Conservation (phyloP, 1,140 invertebrate genomes). For the Pristionchus pacificus region DNA sequence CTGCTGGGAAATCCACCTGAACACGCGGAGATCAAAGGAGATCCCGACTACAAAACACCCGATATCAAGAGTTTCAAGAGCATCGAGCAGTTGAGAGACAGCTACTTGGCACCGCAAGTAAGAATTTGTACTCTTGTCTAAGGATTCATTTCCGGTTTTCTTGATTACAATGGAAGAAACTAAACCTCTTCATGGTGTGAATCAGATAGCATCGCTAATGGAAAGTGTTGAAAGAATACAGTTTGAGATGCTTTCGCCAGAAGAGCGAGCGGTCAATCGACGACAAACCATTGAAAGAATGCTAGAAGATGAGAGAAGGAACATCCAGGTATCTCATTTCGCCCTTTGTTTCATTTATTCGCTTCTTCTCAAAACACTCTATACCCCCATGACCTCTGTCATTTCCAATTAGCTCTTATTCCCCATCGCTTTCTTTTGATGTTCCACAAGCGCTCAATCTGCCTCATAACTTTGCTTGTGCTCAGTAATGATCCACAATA, state of each 20-base stretch:
- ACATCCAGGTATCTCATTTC: constrained; percentile 67
- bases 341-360: constrained; percentile 10
- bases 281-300: constrained; percentile 59
- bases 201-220: too few relatives aligned
- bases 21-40: too few relatives aligned
- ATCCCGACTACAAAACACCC: constrained; percentile 14
- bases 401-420: neutral
- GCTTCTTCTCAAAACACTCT: neutral
- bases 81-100: constrained; percentile 11
- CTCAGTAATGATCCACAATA: constrained; percentile 7
- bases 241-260: too few relatives aligned
- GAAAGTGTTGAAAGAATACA: too few relatives aligned
- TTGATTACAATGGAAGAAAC: constrained; percentile 17
- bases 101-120: neutral
- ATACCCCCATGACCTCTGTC: neutral
- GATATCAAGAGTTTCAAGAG: constrained; percentile 13
- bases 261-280: neutral
- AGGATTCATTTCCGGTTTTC: constrained; percentile 1
- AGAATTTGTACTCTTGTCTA: neutral
- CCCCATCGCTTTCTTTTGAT: neutral
- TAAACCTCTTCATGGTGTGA: too few relatives aligned
- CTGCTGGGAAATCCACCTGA: constrained; percentile 59
- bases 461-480: constrained; percentile 6
- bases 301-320: constrained; percentile 74
- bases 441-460: neutral